Evolutionary conservation across 2,888 invertebrate genomes (phyloP).

Genomic region (Cenopis cana): DNA sequence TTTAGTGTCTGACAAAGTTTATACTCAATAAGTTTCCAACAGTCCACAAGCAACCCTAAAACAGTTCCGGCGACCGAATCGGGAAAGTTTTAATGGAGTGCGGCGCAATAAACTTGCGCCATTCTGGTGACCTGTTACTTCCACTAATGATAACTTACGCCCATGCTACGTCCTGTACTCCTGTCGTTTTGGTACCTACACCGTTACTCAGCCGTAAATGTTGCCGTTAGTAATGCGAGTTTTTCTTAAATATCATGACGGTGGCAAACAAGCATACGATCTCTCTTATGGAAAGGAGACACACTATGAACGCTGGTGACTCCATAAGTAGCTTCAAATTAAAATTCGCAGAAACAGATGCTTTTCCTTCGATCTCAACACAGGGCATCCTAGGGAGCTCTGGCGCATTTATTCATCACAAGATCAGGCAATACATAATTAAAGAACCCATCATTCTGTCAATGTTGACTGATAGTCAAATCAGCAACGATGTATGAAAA

Average conservation of each 20-base stretch:
- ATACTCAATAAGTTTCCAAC: not conserved
- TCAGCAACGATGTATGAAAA: no score
- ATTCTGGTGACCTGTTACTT: conserved; percentile 49
- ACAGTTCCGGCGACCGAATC: conserved; percentile 48
- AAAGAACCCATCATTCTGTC: no score
- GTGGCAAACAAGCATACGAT: no score
- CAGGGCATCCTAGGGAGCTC: no score
- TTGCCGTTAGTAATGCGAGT: conserved; percentile 6
- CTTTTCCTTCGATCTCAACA: no score
- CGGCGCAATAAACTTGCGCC: conserved; percentile 59
- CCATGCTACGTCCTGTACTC: conserved; percentile 3
- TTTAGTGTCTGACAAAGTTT: not conserved
- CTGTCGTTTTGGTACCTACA: not conserved
- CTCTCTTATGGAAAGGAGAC: no score
- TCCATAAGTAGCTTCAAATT: no score
- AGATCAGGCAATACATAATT: no score
- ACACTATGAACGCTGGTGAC: no score
- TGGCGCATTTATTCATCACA: no score
- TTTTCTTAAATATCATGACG: conserved; percentile 33
- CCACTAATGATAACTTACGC: conserved; percentile 31
- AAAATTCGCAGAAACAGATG: no score
- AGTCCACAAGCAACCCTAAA: conserved; percentile 47
- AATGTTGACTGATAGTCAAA: no score
- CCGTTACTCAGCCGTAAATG: not conserved
- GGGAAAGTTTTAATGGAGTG: conserved; percentile 73